Base-by-base conservation (phyloP, 2,113 vertebrate species). In the Tachysurus fulvidraco region DNA sequence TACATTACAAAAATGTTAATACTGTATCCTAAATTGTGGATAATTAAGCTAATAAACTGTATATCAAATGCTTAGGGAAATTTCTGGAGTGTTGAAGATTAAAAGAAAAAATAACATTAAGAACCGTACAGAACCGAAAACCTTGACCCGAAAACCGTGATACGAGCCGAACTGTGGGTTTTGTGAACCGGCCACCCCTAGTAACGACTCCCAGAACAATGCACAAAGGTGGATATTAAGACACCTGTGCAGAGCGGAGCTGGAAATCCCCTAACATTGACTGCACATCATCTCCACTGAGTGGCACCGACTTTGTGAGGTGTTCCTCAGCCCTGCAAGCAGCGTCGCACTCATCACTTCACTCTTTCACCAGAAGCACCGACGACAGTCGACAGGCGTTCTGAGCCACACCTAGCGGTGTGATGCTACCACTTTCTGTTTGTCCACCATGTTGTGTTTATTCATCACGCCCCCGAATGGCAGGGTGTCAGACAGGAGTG, bases 221-320 rank as follows among this genome's bases (percentile, higher is more conserved):
- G 54, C 83, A 84, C 83, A 84, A 84, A 85, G 52, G n/a, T 67
- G 62, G 12, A 28, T 67, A 67, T 83, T 83, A 83, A 69, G 64
- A 69, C 28, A 46, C 71, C 71, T 25, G 55, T 46, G 7, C 21
- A 7, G 41, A 44, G 8, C 69, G 9, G 13, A 84, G 3, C 69
- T 84, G 83, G 83, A 84, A 74, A 21, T 84, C 83, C 83, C 83
- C 83, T 46, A 17, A 23, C 41, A 57, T 57, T 41, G 11, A 73
- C 28, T 55, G 21, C 21, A 59, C 52, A 5, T 59, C 14, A 80
- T 28, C 59, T 60, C 69, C 71, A 50, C 9, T 3, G 41, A 46
- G 36, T 13, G 10, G 44, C 3, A 50, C 71, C 19, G 41, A 60
- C 2, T 25, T 16, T 23, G 36, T 11, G 2, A 57, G 25, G 14